Conservation (phyloP, 2,797 vertebrate genomes). For the Anableps anableps region DNA sequence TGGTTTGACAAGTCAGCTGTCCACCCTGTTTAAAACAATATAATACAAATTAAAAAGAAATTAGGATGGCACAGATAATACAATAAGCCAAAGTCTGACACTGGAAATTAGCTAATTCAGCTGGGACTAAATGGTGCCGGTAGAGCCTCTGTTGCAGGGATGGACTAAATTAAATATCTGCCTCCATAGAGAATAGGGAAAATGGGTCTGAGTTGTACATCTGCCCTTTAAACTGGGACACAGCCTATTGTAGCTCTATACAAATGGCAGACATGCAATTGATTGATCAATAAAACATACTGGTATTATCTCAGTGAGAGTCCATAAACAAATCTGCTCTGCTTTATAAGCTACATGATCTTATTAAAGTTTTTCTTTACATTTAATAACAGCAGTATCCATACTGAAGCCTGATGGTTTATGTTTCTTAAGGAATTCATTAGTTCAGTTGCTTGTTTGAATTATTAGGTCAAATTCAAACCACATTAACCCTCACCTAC, state of each 20-base stretch:
- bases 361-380: conserved; percentile 6
- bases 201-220: conserved; percentile 63
- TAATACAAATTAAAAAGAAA: conserved; percentile 6
- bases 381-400: neutral
- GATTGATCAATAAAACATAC: conserved; percentile 65
- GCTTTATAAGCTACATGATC: neutral
- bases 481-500: conserved; percentile 66
- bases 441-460: conserved; percentile 29
- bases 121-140: conserved; percentile 36
- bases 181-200: conserved; percentile 59
- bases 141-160: conserved; percentile 53
- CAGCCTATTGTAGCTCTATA: conserved; percentile 20
- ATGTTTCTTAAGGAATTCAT: neutral
- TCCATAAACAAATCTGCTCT: conserved; percentile 17
- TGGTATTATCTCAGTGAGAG: conserved; percentile 55
- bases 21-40: conserved; percentile 1
- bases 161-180: conserved; percentile 65
- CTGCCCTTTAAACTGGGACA: conserved; percentile 73
- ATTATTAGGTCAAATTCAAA: conserved; percentile 73
- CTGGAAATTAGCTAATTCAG: conserved; percentile 33
- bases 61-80: conserved; percentile 14
- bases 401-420: neutral
- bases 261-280: conserved; percentile 44
- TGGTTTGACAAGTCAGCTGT: neutral
- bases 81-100: conserved; percentile 17